phyloP scores from a whole-genome alignment of 2,888 invertebrate genomes.

The Aspidiotus rigidus region DNA sequence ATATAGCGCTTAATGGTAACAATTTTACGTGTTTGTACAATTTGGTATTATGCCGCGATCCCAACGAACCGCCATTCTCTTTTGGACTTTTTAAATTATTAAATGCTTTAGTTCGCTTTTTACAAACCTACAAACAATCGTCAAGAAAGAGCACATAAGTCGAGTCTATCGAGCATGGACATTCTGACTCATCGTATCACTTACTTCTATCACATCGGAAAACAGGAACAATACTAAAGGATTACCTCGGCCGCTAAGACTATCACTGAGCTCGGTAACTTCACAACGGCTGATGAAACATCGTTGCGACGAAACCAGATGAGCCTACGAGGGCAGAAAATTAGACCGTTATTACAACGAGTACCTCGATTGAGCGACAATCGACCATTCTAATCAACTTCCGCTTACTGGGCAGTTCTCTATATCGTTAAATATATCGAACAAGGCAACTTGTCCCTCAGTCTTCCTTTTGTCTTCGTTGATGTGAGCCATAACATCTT shows the following conservation, averaged over 20 bases:
- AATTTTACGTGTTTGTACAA: constrained; percentile 85
- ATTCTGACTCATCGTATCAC: constrained; percentile 43
- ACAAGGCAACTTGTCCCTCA: constrained; percentile 90
- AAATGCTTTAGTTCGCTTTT: constrained; percentile 66
- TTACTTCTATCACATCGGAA: constrained; percentile 88
- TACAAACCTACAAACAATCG: constrained; percentile 46
- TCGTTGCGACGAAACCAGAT: constrained; percentile 85
- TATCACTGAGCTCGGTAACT: constrained; percentile 76
- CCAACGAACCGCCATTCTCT: constrained; percentile 42
- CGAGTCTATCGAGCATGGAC: background rate
- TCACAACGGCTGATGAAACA: constrained; percentile 80
- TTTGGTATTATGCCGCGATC: constrained; percentile 57
- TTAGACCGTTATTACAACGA: background rate
- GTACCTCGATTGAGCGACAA: background rate
- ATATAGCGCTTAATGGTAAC: constrained; percentile 78
- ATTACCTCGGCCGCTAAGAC: constrained; percentile 75
- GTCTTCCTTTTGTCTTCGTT: constrained; percentile 97
- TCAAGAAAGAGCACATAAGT: no score
- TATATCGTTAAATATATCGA: constrained; percentile 95
- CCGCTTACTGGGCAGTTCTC: constrained; percentile 83
- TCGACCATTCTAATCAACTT: background rate
- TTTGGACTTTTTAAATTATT: constrained; percentile 63
- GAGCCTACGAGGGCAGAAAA: constrained; percentile 53
- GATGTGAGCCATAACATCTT: constrained; percentile 90
- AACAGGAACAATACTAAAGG: constrained; percentile 83